Evolutionary conservation across 2,113 vertebrate genomes (phyloP), one percentile per base, ranked within the genome.

Genomic region (Arvicanthis niloticus): DNA sequence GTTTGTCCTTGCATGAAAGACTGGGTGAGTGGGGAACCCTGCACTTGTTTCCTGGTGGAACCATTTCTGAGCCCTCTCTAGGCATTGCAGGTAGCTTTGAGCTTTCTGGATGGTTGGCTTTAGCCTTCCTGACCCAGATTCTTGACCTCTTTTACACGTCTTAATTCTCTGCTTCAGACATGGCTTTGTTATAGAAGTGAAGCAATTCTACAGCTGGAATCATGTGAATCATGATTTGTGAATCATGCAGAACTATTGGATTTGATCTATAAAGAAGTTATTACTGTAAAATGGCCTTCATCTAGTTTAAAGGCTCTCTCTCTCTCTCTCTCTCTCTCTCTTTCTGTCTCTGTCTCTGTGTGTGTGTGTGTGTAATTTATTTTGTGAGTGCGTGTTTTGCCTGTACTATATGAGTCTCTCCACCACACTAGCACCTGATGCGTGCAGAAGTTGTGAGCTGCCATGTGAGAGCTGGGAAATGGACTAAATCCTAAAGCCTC

Each of bases 61-160:
- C 90, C 11, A 9, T 91, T 81, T 96, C 53, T 88, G 40, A 62
- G 51, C 16, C 15, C 42, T 85, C 29, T 81, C 31, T 67, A 68
- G 78, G 70, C 56, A 62, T 22, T 70, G 58, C 40, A 72, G 78
- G 60, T 37, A 29, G 31, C 88, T 88, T 48, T 95, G 89, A 89
- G 87, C 29, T 91, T 87, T 81, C 68, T n/a, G 62, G 15, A 9
- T 12, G 70, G 88, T 37, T 72, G 73, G 60, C 31, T 15, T 96
- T 89, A 48, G 75, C 65, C 94, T 93, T 87, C 51, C 92, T 82
- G 87, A 88, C 77, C 94, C 77, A 92, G 78, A 96, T 96, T 92
- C 60, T 81, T 51, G n/a, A 45, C 77, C 48, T 73, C 68, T 88
- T 73, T 91, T 77, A 95, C n/a, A 87, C 40, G 13, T 96, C 58